These are phyloP conservation scores for Ahaetulla prasina DNA, from an alignment of 2,113 vertebrate genomes.

Conservation along the genomic window DNA sequence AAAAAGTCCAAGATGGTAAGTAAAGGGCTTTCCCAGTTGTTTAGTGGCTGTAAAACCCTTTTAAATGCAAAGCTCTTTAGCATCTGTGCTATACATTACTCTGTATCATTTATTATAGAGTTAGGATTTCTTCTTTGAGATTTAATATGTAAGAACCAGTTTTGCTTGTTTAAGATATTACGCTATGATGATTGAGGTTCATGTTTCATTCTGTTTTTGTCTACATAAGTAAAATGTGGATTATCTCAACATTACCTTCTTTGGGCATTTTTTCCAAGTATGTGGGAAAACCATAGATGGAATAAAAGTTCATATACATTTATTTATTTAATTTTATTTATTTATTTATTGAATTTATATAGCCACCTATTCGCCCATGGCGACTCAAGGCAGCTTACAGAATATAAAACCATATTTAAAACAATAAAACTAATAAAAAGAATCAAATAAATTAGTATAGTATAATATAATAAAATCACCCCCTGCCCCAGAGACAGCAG, in stretches of 20 bases:
- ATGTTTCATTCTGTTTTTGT: background rate
- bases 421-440: too few relatives aligned
- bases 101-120: background rate
- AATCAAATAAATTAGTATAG: too few relatives aligned
- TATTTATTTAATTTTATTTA: too few relatives aligned
- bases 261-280: background rate
- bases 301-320: background rate
- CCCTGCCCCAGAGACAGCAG: too few relatives aligned
- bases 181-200: background rate
- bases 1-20: conserved; percentile 83
- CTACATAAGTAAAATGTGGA: background rate
- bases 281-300: background rate
- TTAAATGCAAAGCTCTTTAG: background rate
- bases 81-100: background rate
- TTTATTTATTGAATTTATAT: too few relatives aligned
- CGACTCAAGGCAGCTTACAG: too few relatives aligned
- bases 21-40: conserved; percentile 17
- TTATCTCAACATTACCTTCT: background rate
- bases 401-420: too few relatives aligned
- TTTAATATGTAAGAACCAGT: background rate
- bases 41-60: background rate
- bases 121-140: too few relatives aligned
- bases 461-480: too few relatives aligned
- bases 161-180: background rate
- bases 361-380: too few relatives aligned